Evolutionary conservation across 2,113 vertebrate genomes (phyloP), one percentile per base, ranked within the genome.

Genomic region (Etheostoma spectabile): DNA sequence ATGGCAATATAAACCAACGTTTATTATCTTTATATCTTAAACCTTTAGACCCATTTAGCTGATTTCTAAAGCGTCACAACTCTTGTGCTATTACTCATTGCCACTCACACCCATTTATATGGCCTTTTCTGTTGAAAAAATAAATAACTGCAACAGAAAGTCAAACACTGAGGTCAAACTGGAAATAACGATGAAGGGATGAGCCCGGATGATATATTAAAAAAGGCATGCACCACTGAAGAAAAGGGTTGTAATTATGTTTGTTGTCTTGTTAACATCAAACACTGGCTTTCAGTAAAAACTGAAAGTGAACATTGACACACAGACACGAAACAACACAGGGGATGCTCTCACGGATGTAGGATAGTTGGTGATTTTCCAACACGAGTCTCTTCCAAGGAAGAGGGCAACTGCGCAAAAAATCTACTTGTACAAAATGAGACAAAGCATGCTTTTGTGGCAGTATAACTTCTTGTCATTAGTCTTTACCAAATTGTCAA

Each of bases 31-130:
- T 49, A 70, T 51, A 8, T 5, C 13, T 51, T 22, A 68, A 81
- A 88, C 86, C 88, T 90, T 90, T 86, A 84, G 80, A 86, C 86
- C 63, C 78, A 53, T 70, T 70, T 14, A 57, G 21, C 46, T 75
- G 56, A 78, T 59, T 45, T 35, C 51, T 16, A 16, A 22, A 1
- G 19, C 4, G 7, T 77, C 67, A 80, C 21, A 61, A 6, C 5
- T 42, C 48, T 33, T 2, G 3, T 72, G 30, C 49, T 67, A 53
- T 80, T 77, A 81, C 71, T 80, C 76, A 84, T 12, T 35, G 30
- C 38, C 10, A 12, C 18, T 33, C 64, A 65, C 81, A 55, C 86
- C 80, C 72, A 70, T 30, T 14, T 77, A 38, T 51, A 68, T 46
- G 56, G 16, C 61, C 18, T 30, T 33, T 1, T 55, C 19, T 0